Conservation (phyloP, 2,888 invertebrate species). For the Gasteruption jaculator region DNA sequence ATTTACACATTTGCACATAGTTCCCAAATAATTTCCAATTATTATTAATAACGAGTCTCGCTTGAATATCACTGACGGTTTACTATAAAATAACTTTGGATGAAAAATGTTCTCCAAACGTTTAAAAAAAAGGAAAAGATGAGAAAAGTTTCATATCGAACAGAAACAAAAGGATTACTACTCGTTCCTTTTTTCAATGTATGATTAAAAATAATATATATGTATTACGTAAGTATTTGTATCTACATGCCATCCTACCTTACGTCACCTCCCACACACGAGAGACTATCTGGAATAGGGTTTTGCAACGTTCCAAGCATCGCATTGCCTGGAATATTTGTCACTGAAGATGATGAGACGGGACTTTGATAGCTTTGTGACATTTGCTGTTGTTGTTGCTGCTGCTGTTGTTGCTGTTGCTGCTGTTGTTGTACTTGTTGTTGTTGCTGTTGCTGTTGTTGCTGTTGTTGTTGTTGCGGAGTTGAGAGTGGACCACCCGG, state of each 20-base stretch:
- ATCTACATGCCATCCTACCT: constrained; percentile 50
- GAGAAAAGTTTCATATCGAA: too few species aligned
- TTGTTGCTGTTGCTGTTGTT: constrained; percentile 40
- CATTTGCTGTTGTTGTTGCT: constrained; percentile 39
- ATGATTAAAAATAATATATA: too few species aligned
- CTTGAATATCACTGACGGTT: too few species aligned
- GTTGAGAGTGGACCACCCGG: constrained; percentile 49
- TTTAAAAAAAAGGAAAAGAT: too few species aligned
- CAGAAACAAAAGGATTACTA: too few species aligned
- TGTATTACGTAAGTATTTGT: too few species aligned
- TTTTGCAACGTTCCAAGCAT: constrained; percentile 46
- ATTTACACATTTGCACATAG: too few species aligned
- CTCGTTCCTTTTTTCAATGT: too few species aligned
- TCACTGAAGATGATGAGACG: constrained; percentile 37
- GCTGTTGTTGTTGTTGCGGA: constrained; percentile 35
- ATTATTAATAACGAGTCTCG: too few species aligned
- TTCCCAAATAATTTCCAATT: too few species aligned
- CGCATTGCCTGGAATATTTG: constrained; percentile 38
- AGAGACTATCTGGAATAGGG: constrained; percentile 53
- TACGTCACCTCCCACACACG: constrained; percentile 60
- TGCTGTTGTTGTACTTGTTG: constrained; percentile 33
- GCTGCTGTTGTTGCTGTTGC: constrained; percentile 30
- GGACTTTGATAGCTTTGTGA: constrained; percentile 47
- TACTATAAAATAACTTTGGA: too few species aligned
- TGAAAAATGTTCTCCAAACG: too few species aligned